Conservation (phyloP, 2,888 invertebrate genomes). For the Nysson spinosus region DNA sequence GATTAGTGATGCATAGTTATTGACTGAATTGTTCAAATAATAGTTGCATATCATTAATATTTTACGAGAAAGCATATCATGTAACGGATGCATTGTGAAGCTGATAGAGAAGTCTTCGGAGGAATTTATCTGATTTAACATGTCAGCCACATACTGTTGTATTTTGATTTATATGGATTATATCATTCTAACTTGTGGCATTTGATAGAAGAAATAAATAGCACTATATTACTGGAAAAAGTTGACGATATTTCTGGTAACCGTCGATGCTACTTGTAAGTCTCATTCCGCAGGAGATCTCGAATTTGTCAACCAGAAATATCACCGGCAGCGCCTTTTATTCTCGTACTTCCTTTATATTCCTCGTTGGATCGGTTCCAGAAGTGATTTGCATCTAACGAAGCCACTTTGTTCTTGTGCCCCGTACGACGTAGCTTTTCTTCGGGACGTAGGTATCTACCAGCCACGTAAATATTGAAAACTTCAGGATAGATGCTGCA, state of each 20-base stretch:
- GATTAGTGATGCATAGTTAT: no score
- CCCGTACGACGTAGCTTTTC: constrained; percentile 26
- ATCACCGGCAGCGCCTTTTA: constrained; percentile 40
- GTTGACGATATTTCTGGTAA: constrained; percentile 25
- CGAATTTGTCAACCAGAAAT: constrained; percentile 55
- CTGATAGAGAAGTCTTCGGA: no score
- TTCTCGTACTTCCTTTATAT: constrained; percentile 36
- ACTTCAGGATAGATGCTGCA: constrained; percentile 9
- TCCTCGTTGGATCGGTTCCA: constrained; percentile 54
- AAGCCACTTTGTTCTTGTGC: constrained; percentile 56
- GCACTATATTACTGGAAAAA: background rate
- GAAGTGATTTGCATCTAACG: constrained; percentile 61
- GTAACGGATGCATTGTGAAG: no score
- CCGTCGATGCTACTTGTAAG: constrained; percentile 22
- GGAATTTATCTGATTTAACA: no score
- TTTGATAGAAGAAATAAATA: no score
- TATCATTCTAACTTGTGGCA: no score
- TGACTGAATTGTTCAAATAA: no score
- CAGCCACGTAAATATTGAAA: constrained; percentile 48
- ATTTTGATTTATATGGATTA: no score
- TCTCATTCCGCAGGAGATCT: constrained; percentile 13
- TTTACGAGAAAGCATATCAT: no score
- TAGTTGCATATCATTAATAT: no score
- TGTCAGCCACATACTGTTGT: no score
- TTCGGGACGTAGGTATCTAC: constrained; percentile 16